These are phyloP conservation scores for Thelaira solivaga DNA, from an alignment of 2,888 invertebrate genomes.

Conservation along the genomic window DNA sequence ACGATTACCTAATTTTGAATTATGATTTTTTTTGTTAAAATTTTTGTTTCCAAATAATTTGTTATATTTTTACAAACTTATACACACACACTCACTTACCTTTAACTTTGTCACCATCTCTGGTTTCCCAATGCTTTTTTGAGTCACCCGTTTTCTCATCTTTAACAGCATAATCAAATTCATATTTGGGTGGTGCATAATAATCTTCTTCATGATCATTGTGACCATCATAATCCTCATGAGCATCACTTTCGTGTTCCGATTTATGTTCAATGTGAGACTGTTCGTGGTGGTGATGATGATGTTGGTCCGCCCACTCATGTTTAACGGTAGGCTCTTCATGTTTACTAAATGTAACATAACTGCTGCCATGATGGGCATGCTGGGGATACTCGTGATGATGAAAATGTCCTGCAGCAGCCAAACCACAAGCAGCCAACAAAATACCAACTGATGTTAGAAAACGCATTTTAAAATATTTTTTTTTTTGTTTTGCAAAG, in stretches of 20 bases:
- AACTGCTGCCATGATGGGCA: constrained; percentile 67
- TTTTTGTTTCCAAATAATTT: too few relatives aligned
- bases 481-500: constrained; percentile 1
- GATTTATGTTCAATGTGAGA: constrained; percentile 40
- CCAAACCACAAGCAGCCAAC: constrained; percentile 57
- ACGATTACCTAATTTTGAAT: too few relatives aligned
- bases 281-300: constrained; percentile 49
- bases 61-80: too few relatives aligned
- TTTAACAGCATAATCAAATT: constrained; percentile 76
- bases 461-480: constrained; percentile 38
- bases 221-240: constrained; percentile 42
- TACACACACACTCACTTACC: too few relatives aligned
- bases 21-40: too few relatives aligned
- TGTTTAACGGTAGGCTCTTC: constrained; percentile 63
- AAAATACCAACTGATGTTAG: constrained; percentile 47
- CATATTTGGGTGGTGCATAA: constrained; percentile 72
- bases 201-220: constrained; percentile 50
- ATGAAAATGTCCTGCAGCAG: constrained; percentile 62
- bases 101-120: constrained; percentile 77
- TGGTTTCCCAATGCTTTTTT: constrained; percentile 76
- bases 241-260: constrained; percentile 61
- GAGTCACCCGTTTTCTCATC: constrained; percentile 77
- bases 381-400: constrained; percentile 61
- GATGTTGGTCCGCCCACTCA: constrained; percentile 31
- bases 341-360: constrained; percentile 69